Base-by-base conservation (phyloP, 2,888 invertebrate genomes). In the Cheilosia grossa region DNA sequence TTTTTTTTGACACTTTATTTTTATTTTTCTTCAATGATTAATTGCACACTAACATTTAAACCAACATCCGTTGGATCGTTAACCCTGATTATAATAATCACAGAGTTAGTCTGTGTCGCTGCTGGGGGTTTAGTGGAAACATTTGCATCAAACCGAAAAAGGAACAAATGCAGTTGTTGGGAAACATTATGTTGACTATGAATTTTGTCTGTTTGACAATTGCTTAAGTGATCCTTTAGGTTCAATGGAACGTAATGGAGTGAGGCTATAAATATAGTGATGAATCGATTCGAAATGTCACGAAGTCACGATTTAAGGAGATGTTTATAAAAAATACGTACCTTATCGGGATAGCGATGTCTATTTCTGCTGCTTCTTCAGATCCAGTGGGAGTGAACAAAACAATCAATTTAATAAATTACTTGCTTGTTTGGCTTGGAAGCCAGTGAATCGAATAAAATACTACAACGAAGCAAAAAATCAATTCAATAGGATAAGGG, bases 1-100 rank as follows among this genome's bases (percentile, higher is more conserved):
- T 37, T 13, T 37, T 13, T 37, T 42, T 30, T 5, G 19, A 13
- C 30, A 42, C 24, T 42, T 67, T 42, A 53, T 33, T 59, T 66
- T 30, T 42, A 67, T 67, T 64, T 58, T 59, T 64, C 64, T 37
- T 51, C 51, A 51, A 56, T 79, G 72, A 79, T 79, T 72, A 79
- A 79, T 72, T 72, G 58, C 58, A 2, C 21, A 33, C 58, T 64
- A 64, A 58, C 44, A 15, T 51, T 79, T 72, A 64, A 79, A 64
- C 66, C 58, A 79, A 72, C 72, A 54, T 58, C 53, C 49, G 49
- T 4, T 21, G 42, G 64, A 58, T 64, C 64, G 64, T 79, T 79
- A 64, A 79, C 72, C 49, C 79, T 72, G 56, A 72, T 79, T 79
- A 79, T 72, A 51, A 72, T 79, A 79, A 79, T 72, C 72, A 58